phyloP scores from a whole-genome alignment of 2,888 invertebrate genomes.

The Rugalucina vietnamica region DNA sequence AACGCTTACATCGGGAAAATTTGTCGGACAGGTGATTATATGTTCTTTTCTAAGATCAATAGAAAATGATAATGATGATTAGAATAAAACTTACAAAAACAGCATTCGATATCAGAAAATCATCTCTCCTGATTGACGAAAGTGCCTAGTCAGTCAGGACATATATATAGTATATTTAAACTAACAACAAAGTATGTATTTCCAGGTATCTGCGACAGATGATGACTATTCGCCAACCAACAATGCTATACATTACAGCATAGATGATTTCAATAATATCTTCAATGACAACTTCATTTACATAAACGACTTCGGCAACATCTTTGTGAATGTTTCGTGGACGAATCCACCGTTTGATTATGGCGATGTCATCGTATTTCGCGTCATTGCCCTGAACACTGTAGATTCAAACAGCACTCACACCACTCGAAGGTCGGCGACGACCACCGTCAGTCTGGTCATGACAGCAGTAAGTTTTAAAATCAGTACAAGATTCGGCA shows the following conservation, averaged over 20 bases:
- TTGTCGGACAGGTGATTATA: slow-evolving; percentile 59
- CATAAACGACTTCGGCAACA: slow-evolving; percentile 57
- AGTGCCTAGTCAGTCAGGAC: too few species aligned
- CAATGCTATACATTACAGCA: slow-evolving; percentile 47
- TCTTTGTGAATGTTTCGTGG: slow-evolving; percentile 61
- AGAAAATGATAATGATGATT: too few species aligned
- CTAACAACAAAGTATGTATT: too few species aligned
- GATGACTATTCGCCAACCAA: slow-evolving; percentile 28
- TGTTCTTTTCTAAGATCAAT: too few species aligned
- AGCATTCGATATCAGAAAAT: too few species aligned
- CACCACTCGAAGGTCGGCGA: slow-evolving; percentile 26
- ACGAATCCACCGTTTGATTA: slow-evolving; percentile 38
- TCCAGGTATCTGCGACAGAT: slow-evolving; percentile 48
- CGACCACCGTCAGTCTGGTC: slow-evolving; percentile 47
- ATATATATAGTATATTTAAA: too few species aligned
- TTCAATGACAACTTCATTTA: slow-evolving; percentile 39
- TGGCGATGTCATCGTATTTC: slow-evolving; percentile 29
- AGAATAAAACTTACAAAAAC: too few species aligned
- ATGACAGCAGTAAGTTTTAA: slow-evolving; percentile 53
- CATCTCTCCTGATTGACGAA: too few species aligned
- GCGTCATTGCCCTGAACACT: slow-evolving; percentile 49
- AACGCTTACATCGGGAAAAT: slow-evolving; percentile 38
- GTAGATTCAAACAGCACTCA: too few species aligned
- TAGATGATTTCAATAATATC: slow-evolving; percentile 7
- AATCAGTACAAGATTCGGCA: too few species aligned